Evolutionary conservation across 2,113 vertebrate genomes (phyloP).

Genomic region (Paracanthobrama guichenoti): DNA sequence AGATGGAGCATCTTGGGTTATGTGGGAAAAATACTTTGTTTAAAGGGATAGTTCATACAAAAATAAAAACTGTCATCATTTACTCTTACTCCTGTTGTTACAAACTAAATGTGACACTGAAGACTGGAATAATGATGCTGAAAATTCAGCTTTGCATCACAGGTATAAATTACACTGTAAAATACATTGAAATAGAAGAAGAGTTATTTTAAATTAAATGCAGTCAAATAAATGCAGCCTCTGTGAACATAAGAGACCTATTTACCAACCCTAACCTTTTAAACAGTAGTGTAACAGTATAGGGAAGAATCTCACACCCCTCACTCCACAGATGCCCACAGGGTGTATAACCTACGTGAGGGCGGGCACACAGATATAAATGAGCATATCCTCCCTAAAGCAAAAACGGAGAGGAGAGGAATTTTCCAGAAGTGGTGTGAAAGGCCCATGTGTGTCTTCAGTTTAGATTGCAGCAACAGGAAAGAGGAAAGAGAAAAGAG

Average conservation of each 20-base stretch:
- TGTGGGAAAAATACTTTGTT: slow-evolving; percentile 30
- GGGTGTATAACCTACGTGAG: slow-evolving; percentile 9
- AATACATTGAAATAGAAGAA: too few relatives aligned
- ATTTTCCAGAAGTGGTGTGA: slow-evolving; percentile 54
- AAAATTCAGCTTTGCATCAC: too few relatives aligned
- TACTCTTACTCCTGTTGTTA: not conserved
- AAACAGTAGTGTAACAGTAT: not conserved
- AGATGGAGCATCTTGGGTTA: slow-evolving; percentile 8
- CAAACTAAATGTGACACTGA: not conserved
- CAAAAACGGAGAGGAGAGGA: slow-evolving; percentile 49
- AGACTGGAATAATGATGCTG: not conserved
- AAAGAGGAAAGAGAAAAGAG: not conserved
- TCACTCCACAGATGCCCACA: slow-evolving; percentile 5
- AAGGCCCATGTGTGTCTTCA: slow-evolving; percentile 35
- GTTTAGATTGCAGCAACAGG: slow-evolving; percentile 5
- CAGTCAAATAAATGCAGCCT: not conserved
- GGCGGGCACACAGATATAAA: not conserved
- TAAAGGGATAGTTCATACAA: not conserved
- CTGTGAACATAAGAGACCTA: not conserved
- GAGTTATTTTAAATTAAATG: too few relatives aligned
- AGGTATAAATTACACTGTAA: too few relatives aligned
- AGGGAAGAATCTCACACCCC: not conserved
- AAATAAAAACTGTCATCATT: not conserved
- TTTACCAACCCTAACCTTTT: not conserved
- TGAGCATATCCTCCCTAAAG: slow-evolving; percentile 45